Percentiles rank a stretch among this genome's conserved stretches.
phyloP scores from a whole-genome alignment of 2,797 vertebrate species.

The Huso huso region DNA sequence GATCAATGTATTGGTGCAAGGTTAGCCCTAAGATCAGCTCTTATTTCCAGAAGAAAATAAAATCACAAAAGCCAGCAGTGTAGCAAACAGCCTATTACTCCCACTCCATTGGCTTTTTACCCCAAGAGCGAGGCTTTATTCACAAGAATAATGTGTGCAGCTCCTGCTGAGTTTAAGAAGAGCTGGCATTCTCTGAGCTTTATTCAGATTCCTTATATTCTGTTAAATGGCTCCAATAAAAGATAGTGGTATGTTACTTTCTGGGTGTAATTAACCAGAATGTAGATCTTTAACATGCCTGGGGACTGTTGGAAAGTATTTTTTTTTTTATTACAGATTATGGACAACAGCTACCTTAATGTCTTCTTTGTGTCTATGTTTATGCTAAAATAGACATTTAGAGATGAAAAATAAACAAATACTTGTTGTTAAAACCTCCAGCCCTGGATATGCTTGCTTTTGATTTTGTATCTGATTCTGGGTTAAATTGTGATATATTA shows the following conservation, averaged over 20 bases:
- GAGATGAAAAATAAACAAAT: too few relatives aligned
- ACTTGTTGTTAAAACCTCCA: too few relatives aligned
- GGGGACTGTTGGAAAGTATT: too few relatives aligned
- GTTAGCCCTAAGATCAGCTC: constrained; percentile 1
- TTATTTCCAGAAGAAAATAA: neutral
- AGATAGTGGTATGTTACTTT: neutral
- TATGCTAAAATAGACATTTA: too few relatives aligned
- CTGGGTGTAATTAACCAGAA: neutral
- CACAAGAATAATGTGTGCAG: neutral
- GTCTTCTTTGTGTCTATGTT: too few relatives aligned
- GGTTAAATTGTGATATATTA: too few relatives aligned
- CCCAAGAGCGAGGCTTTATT: neutral
- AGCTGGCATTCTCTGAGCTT: neutral
- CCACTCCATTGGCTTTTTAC: constrained; percentile 10
- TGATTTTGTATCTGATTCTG: too few relatives aligned
- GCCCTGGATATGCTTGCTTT: too few relatives aligned
- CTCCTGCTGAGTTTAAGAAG: neutral
- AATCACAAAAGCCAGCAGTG: constrained; percentile 14
- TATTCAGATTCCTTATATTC: neutral
- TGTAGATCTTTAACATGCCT: neutral
- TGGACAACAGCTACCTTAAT: too few relatives aligned
- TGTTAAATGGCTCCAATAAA: neutral
- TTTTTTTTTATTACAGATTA: too few relatives aligned
- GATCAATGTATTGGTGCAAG: neutral
- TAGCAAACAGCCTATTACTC: constrained; percentile 14